Base-by-base conservation (phyloP, 1,140 invertebrate species). In the Euwallacea similis region DNA sequence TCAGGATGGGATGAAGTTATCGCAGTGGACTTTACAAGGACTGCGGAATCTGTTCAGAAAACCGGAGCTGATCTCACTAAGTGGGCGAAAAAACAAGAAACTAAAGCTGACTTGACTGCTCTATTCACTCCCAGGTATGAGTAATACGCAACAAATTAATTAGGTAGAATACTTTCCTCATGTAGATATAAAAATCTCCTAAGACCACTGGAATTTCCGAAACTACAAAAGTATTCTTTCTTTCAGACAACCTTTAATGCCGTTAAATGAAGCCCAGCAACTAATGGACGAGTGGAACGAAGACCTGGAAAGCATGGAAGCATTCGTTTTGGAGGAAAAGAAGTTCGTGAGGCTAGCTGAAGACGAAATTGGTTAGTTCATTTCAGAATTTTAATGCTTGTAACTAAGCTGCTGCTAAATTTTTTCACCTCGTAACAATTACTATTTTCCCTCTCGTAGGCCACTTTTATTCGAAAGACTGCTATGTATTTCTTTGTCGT, bases 1-100 rank as follows among this genome's bases (percentile, higher is more conserved):
- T 84, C 88, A 58, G 96, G 94, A 8, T 99, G 98, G 98, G 98
- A 99, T 82, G 97, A 99, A 85, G 96, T 99, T 0, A 96, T 99
- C 74, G 96, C 97, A 1, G 97, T 99, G 6, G 98, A 99, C 85
- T 99, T 98, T 81, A 99, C 98, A 9, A 88, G 98, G 74, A 99
- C 98, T 2, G 96, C 97, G 0, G 96, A 98, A 81, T 98, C 97
- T 1, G 97, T 99, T 0, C 91, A 92, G 42, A 90, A 95, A 79
- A 97, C 97, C 65, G 98, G 98, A 10, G 97, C 95, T 7, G 96
- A 99, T 84, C 86, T 99, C 41, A 94, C 92, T 4, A 93, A 93
- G 82, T 97, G 95, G 95, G 94, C 94, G 0, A 89, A 89, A 73
- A 88, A 93, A 75, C 95, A 97, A 83, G 93, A 96, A 83, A 94